phyloP scores from a whole-genome alignment of 2,888 invertebrate genomes.

The Phrixothrix hirtus region DNA sequence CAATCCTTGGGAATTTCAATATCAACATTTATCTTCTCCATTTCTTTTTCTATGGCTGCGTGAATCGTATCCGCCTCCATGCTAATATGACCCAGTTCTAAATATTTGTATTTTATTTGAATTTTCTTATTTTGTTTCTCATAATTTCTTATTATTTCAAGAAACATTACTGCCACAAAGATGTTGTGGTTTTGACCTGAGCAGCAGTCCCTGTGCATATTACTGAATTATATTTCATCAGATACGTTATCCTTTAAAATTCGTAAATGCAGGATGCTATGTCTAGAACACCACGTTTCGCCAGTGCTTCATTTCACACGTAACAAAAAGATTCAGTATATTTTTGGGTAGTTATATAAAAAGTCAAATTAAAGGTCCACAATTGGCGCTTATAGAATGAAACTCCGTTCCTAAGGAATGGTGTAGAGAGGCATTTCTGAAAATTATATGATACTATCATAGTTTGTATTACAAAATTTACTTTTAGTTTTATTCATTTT shows the following conservation, averaged over 20 bases:
- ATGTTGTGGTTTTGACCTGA: background rate
- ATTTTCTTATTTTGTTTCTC: background rate
- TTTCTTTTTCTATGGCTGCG: background rate
- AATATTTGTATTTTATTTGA: constrained; percentile 1
- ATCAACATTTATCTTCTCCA: background rate
- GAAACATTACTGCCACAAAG: background rate
- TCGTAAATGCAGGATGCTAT: constrained; percentile 4
- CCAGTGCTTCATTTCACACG: constrained; percentile 2
- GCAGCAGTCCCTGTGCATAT: constrained; percentile 1
- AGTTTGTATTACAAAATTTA: background rate
- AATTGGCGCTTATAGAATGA: constrained; percentile 5
- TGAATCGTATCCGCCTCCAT: constrained; percentile 5
- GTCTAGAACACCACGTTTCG: constrained; percentile 2
- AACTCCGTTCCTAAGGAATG: background rate
- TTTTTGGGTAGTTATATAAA: background rate
- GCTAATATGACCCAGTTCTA: background rate
- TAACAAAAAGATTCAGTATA: background rate
- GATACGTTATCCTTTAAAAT: background rate
- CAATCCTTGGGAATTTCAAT: too few species aligned
- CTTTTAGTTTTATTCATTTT: background rate
- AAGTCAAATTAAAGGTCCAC: constrained; percentile 3
- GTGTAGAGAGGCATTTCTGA: constrained; percentile 5
- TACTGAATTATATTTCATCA: background rate
- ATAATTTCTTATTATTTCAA: background rate
- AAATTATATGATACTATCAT: constrained; percentile 1